A percentile compares a stretch with the other conserved stretches of the same genome.
Evolutionary conservation across 2,888 invertebrate genomes (phyloP).

Genomic region (Heliconius ethilla): DNA sequence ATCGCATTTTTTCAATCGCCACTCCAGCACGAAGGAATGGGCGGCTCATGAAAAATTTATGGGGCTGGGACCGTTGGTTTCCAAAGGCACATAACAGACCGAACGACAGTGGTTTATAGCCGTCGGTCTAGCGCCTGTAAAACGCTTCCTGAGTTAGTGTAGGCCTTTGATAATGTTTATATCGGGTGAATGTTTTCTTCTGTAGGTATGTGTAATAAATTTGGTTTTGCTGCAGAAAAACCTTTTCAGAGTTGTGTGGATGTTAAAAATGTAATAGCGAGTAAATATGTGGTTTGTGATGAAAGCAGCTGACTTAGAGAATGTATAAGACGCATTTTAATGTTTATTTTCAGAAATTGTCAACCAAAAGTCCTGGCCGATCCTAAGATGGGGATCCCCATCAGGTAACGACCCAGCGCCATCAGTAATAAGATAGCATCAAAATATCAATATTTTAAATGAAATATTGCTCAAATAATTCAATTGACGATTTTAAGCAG

Average conservation of each 20-base stretch:
- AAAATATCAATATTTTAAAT: not conserved
- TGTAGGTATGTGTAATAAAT: conserved; percentile 17
- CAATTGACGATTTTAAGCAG: not conserved
- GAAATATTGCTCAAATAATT: not conserved
- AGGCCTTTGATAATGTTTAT: conserved; percentile 44
- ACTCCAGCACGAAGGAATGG: conserved; percentile 58
- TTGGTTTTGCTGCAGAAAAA: not conserved
- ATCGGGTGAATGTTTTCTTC: conserved; percentile 35
- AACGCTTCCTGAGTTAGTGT: conserved; percentile 61
- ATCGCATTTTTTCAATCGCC: conserved; percentile 75
- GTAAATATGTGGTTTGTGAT: not conserved
- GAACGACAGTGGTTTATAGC: conserved; percentile 77
- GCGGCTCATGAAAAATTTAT: conserved; percentile 79
- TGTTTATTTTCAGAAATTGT: not conserved
- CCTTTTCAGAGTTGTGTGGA: not conserved
- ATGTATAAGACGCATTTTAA: not conserved
- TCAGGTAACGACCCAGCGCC: too few species aligned
- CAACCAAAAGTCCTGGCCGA: not conserved
- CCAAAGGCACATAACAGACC: conserved; percentile 63
- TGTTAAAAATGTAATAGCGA: not conserved
- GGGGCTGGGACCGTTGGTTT: conserved; percentile 53
- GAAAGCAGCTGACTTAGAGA: not conserved
- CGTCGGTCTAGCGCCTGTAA: conserved; percentile 58
- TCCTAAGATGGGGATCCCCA: too few species aligned
- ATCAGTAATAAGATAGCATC: not conserved